phyloP scores from a whole-genome alignment of 2,113 vertebrate species.

The Tetrao urogallus region DNA sequence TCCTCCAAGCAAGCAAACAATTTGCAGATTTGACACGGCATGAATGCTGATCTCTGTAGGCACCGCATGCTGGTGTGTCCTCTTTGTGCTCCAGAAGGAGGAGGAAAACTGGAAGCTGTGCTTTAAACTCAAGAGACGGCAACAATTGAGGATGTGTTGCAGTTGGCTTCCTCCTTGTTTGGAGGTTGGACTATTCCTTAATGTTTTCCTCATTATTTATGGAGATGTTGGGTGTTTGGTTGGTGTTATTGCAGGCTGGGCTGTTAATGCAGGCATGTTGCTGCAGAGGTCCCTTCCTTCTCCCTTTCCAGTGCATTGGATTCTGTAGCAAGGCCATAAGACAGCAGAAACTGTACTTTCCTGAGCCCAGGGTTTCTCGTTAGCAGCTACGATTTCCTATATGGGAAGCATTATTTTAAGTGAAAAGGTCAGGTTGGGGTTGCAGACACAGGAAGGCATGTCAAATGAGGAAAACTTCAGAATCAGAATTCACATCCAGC shows the following conservation, averaged over 20 bases:
- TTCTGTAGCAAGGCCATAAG: background rate
- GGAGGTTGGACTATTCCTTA: no score
- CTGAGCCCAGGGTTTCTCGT: background rate
- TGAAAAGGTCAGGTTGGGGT: conserved; percentile 46
- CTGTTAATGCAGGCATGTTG: no score
- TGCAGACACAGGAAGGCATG: conserved; percentile 52
- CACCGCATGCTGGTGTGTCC: fast-evolving
- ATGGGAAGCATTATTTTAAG: conserved; percentile 52
- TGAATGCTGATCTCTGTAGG: background rate
- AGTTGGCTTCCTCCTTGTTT: fast-evolving
- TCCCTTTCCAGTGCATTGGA: background rate
- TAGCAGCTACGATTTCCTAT: fast-evolving
- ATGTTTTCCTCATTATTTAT: fast-evolving
- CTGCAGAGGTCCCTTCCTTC: background rate
- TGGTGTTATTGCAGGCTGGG: background rate
- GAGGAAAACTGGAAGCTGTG: background rate
- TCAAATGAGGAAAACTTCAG: conserved; percentile 63
- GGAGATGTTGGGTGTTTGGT: background rate
- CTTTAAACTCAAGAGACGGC: background rate
- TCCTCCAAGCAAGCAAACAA: background rate
- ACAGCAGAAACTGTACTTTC: fast-evolving
- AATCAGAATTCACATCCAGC: conserved; percentile 64
- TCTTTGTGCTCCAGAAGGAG: background rate
- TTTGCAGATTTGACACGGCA: background rate
- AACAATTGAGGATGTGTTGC: background rate